These are phyloP conservation scores for Phylloscopus whistleri DNA, from an alignment of 2,113 vertebrate genomes.

Conservation along the genomic window DNA sequence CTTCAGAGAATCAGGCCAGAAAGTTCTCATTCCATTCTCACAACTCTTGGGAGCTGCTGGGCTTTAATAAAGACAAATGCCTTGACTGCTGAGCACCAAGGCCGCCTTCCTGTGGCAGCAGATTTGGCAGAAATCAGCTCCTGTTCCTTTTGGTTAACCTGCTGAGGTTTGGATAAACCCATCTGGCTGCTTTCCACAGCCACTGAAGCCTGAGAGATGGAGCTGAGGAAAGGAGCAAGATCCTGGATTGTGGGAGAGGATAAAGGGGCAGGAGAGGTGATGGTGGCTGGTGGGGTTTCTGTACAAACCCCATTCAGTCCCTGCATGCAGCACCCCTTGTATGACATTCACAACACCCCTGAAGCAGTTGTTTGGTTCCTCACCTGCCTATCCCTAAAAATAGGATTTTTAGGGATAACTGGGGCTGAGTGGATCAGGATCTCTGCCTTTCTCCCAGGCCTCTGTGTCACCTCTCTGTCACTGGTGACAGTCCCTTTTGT, in stretches of 20 bases:
- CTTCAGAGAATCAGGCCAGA: not conserved
- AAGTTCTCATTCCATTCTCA: not conserved
- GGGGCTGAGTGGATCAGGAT: accelerated
- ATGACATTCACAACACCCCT: not conserved
- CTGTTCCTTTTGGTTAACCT: not conserved
- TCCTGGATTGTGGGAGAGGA: not conserved
- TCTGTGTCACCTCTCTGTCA: accelerated
- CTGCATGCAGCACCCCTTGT: accelerated
- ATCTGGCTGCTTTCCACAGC: not conserved
- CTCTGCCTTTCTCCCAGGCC: accelerated
- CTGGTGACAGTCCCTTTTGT: not conserved
- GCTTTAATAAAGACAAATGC: not conserved
- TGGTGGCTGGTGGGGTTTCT: not conserved
- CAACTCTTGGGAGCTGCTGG: not conserved
- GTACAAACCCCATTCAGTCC: accelerated
- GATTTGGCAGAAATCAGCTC: not conserved
- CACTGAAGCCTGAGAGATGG: not conserved
- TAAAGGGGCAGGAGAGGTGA: accelerated
- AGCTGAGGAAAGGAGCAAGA: not conserved
- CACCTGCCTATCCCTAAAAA: not conserved
- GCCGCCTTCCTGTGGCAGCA: not conserved
- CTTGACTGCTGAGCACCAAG: not conserved
- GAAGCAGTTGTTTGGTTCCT: not conserved
- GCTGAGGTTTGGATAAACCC: not conserved
- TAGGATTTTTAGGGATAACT: accelerated